These are phyloP conservation scores for Drosophila sp. DNA, from an alignment of 1,140 invertebrate genomes.

Conservation along the genomic window DNA sequence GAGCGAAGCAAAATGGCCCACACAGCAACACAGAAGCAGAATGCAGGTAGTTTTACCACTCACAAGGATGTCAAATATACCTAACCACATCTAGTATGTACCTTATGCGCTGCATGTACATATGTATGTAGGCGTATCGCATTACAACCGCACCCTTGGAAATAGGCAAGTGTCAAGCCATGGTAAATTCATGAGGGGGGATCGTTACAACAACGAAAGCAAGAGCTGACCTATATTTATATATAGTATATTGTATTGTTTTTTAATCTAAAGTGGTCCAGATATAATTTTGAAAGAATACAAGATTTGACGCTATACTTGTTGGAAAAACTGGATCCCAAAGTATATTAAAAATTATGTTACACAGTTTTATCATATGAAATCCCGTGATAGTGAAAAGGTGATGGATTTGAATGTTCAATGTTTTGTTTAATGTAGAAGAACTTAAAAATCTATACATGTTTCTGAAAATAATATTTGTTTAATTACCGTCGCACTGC, in stretches of 20 bases:
- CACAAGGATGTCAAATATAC: slow-evolving; percentile 3
- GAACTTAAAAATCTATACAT: too few species aligned
- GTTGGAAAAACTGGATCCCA: too few species aligned
- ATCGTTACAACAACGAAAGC: not conserved
- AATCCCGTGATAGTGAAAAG: too few species aligned
- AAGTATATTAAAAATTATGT: too few species aligned
- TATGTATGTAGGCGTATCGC: slow-evolving; percentile 12
- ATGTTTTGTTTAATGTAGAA: too few species aligned
- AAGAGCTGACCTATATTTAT: slow-evolving; percentile 1
- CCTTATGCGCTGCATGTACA: not conserved
- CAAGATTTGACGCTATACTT: too few species aligned
- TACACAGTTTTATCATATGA: too few species aligned
- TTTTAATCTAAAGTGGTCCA: too few species aligned
- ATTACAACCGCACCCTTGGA: slow-evolving; percentile 29
- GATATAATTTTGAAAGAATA: too few species aligned
- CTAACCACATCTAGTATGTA: slow-evolving; percentile 12
- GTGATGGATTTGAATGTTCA: too few species aligned
- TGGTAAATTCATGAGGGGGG: slow-evolving; percentile 23
- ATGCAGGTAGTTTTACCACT: slow-evolving; percentile 16
- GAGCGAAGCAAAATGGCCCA: slow-evolving; percentile 39
- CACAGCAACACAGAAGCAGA: slow-evolving; percentile 25
- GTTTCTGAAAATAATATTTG: not conserved
- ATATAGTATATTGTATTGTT: too few species aligned
- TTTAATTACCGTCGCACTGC: not conserved
- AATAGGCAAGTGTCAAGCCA: slow-evolving; percentile 35